Evolutionary conservation across 2,113 vertebrate species (phyloP).

Genomic region (Oophaga pumilio): DNA sequence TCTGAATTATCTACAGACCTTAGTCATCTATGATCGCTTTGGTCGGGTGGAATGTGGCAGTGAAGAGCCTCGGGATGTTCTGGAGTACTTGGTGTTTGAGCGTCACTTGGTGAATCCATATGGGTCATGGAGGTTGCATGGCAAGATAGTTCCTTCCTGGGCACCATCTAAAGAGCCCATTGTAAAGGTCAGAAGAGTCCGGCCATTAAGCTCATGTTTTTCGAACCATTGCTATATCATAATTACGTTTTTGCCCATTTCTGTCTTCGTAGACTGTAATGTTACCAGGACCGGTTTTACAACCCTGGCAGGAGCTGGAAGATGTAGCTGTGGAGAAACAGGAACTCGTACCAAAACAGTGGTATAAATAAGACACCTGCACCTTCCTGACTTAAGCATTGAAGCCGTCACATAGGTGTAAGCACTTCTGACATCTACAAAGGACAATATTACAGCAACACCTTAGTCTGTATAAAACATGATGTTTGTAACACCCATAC

Average conservation of each 20-base stretch:
- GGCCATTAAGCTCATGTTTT: neutral
- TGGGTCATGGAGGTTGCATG: slow-evolving; percentile 75
- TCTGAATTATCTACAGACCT: slow-evolving; percentile 67
- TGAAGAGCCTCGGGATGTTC: slow-evolving; percentile 85
- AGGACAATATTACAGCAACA: neutral
- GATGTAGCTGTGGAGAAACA: slow-evolving; percentile 63
- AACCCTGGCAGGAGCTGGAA: slow-evolving; percentile 75
- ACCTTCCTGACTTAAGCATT: neutral
- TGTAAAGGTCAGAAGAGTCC: slow-evolving; percentile 77
- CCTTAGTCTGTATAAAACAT: neutral
- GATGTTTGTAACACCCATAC: neutral
- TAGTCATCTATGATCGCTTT: slow-evolving; percentile 94
- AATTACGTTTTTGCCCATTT: neutral
- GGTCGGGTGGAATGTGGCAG: slow-evolving; percentile 89
- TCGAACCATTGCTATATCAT: neutral
- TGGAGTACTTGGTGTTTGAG: slow-evolving; percentile 93
- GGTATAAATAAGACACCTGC: slow-evolving; percentile 56
- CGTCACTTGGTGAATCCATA: slow-evolving; percentile 83
- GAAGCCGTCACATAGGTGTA: neutral
- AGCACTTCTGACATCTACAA: neutral
- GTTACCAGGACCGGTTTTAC: slow-evolving; percentile 81
- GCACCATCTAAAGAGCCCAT: slow-evolving; percentile 85
- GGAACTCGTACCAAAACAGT: slow-evolving; percentile 66
- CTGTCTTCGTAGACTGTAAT: slow-evolving; percentile 81
- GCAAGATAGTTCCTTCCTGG: slow-evolving; percentile 75